Evolutionary conservation across 2,888 invertebrate species (phyloP).

Genomic region (Plagodis dolabraria): DNA sequence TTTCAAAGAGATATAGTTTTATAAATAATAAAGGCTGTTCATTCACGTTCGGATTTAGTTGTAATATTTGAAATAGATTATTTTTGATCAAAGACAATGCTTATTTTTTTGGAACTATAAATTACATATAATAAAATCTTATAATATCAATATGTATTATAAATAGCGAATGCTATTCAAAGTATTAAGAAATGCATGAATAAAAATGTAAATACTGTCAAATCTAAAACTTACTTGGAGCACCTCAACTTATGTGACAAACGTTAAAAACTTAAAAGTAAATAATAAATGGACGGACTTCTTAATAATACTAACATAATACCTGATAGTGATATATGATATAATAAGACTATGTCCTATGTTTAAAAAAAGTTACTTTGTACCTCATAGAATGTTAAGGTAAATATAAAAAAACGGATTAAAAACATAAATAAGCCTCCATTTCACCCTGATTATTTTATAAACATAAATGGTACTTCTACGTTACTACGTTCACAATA

Average conservation of each 20-base stretch:
- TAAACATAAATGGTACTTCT: not conserved
- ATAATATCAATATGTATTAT: too few relatives aligned
- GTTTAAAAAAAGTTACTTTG: slow-evolving; percentile 29
- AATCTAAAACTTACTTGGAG: slow-evolving; percentile 2
- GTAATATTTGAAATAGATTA: too few relatives aligned
- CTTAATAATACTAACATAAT: slow-evolving; percentile 6
- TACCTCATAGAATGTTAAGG: slow-evolving; percentile 18
- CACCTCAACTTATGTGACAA: slow-evolving; percentile 12
- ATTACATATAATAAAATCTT: too few relatives aligned
- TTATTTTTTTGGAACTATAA: too few relatives aligned
- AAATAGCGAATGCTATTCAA: too few relatives aligned
- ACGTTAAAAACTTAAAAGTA: slow-evolving; percentile 3
- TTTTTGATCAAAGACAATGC: too few relatives aligned
- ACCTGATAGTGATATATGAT: slow-evolving; percentile 12
- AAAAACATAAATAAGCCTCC: slow-evolving; percentile 21
- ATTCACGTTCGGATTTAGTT: too few relatives aligned
- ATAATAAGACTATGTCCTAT: slow-evolving; percentile 16
- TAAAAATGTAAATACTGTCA: not conserved
- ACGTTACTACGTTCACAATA: too few relatives aligned
- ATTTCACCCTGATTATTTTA: slow-evolving; percentile 17
- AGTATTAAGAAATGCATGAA: too few relatives aligned
- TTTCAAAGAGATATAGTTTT: too few relatives aligned
- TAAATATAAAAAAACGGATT: slow-evolving; percentile 14
- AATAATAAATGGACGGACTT: slow-evolving; percentile 22
- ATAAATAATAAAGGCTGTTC: too few relatives aligned